A percentile compares a stretch with the other conserved stretches of the same genome.
Evolutionary conservation across 2,797 vertebrate genomes (phyloP).

Genomic region (Prionace glauca): DNA sequence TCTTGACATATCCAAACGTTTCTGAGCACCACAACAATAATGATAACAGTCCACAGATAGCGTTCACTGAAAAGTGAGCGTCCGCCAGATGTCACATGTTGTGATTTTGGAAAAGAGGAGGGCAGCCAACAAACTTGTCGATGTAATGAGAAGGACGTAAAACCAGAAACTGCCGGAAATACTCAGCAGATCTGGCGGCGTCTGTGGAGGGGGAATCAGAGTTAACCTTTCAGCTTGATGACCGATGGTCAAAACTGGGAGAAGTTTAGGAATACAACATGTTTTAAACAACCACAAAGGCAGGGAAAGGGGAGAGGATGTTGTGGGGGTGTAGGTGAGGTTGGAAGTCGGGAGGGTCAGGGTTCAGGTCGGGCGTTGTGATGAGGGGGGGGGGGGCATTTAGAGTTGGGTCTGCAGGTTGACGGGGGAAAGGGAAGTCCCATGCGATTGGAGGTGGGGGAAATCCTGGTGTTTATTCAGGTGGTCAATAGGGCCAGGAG

Average conservation of each 20-base stretch:
- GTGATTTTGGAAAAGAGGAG: background rate
- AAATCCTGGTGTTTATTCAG: too few species aligned
- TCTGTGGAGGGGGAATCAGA: background rate
- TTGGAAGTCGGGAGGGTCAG: too few species aligned
- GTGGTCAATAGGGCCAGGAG: too few species aligned
- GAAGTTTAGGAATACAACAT: background rate
- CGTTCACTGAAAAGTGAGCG: too few species aligned
- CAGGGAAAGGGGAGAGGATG: background rate
- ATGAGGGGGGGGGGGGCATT: too few species aligned
- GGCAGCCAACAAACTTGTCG: background rate
- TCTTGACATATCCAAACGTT: background rate
- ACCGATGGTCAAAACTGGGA: background rate
- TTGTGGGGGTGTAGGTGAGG: too few species aligned
- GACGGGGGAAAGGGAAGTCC: too few species aligned
- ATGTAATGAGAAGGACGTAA: background rate
- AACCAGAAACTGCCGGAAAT: background rate
- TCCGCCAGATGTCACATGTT: background rate
- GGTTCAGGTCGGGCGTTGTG: too few species aligned
- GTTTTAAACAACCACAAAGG: background rate
- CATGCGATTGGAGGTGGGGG: too few species aligned
- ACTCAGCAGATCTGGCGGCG: background rate
- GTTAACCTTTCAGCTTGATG: background rate
- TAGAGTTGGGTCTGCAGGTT: too few species aligned
- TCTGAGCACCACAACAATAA: background rate
- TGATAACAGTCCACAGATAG: background rate